Evolutionary conservation across 2,797 vertebrate species (phyloP), one percentile per base, ranked within the genome.

Genomic region (Rachycentron canadum): DNA sequence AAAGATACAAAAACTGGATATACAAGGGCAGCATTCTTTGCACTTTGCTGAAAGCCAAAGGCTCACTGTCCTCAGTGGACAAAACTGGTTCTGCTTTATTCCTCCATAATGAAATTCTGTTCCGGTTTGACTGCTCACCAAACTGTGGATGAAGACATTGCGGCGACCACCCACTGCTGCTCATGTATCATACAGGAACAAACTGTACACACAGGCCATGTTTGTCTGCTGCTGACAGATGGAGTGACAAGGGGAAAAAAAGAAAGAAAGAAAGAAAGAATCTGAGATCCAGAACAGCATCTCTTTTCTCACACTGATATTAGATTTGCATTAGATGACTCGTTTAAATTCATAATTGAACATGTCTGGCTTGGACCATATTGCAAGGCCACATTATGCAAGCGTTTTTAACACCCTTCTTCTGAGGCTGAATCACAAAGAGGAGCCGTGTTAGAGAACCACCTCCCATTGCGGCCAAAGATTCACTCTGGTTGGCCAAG

Each of bases 181-280:
- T 67, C 43, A 21, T 83, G 78, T 28, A 76, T 83, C 81, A 68
- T 65, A 68, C 69, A 34, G 72, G 55, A 82, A 76, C 74, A 68
- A 19, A 32, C 17, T 56, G 53, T 56, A 67, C 64, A 25, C 38
- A 25, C 65, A 60, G 58, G 58, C 57, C 43, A 0, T 72, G 76
- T 88, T 83, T 78, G 62, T 66, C 70, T 79, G 65, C 72, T 19
- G 78, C 36, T 86, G 86, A 89, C 69, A 82, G 82, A 87, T 43
- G 59, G 43, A 68, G 62, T 10, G 25, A 69, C 28, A 49, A 67
- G 53, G 41, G 30, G 36, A 34, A 26, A 69, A 53, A 63, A 41
- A 26, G 47, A n/a, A 11, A 30, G 40, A 41, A 17, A 60, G 49
- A 36, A 58, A 77, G 52, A 67, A 64, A 71, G 53, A 60, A 34